phyloP scores from a whole-genome alignment of 2,797 vertebrate genomes.

The Liparis tanakae region DNA sequence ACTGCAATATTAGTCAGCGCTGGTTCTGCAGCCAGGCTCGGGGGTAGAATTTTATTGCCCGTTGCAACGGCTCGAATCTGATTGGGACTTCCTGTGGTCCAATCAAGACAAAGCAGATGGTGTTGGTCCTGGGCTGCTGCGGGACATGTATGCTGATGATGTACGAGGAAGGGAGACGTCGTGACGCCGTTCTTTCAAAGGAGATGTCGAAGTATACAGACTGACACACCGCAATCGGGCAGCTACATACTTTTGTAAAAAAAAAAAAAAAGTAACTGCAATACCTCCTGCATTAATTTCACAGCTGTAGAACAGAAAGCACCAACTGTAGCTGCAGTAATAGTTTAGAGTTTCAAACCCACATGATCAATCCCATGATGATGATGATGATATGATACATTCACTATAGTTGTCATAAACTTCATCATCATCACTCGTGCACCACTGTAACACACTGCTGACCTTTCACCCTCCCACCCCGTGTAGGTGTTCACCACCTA shows the following conservation, averaged over 20 bases:
- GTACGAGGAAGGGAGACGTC: background rate
- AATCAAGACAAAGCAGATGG: background rate
- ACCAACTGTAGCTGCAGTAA: background rate
- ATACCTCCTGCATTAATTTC: background rate
- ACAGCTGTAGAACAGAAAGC: background rate
- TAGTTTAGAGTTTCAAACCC: background rate
- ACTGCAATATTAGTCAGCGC: background rate
- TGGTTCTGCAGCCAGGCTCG: background rate
- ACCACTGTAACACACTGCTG: slow-evolving; percentile 1
- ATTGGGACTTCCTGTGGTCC: background rate
- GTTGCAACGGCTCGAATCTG: background rate
- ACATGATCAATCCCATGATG: background rate
- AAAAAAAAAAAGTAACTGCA: background rate
- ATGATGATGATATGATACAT: background rate
- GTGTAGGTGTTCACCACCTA: slow-evolving; percentile 96
- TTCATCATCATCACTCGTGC: no score
- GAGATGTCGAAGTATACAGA: background rate
- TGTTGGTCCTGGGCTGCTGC: background rate
- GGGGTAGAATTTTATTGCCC: background rate
- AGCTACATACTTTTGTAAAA: background rate
- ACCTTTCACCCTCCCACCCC: slow-evolving; percentile 30
- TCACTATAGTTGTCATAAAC: no score
- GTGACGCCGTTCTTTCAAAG: background rate
- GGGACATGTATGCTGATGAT: background rate
- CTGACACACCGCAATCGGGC: background rate